phyloP scores from a whole-genome alignment of 1,140 invertebrate genomes.

The Caenorhabditis elegans region WBcel235 BX284606.5:3825501-3826000 shows the following conservation, averaged over 20 bases:
- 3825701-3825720: neutral
- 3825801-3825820: neutral
- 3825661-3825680: neutral
- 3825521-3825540: neutral
- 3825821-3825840: neutral
- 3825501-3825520: constrained; percentile 5
- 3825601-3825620: neutral
- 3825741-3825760: constrained; percentile 12
- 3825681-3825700: neutral
- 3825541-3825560: neutral
- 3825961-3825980: too few species aligned
- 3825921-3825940: too few species aligned
- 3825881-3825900: neutral
- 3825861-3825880: neutral
- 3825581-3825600: neutral
- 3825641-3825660: constrained; percentile 11
- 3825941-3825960: too few species aligned
- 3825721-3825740: constrained; percentile 18
- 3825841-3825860: constrained; percentile 8
- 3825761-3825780: constrained; percentile 23
- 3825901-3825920: neutral
- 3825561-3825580: neutral
- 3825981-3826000: neutral
- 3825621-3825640: neutral
- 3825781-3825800: constrained; percentile 9